Conservation (phyloP, 2,888 invertebrate species). For the Cyrtodaria siliqua region DNA sequence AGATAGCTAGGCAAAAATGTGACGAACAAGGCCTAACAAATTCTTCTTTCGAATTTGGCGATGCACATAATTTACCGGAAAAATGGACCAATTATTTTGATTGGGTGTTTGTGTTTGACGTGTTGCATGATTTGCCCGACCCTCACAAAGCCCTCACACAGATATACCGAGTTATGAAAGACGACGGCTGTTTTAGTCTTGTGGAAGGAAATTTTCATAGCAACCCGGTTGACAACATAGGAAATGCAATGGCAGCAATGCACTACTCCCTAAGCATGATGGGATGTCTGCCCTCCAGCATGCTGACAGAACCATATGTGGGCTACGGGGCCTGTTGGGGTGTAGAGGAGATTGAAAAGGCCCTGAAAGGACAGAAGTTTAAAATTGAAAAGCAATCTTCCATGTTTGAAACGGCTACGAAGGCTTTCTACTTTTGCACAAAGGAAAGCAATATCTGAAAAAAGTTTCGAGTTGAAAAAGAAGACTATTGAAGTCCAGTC, state of each 20-base stretch:
- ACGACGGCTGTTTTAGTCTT: conserved; percentile 21
- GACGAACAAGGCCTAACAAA: conserved; percentile 12
- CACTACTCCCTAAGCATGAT: conserved; percentile 45
- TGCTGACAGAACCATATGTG: conserved; percentile 28
- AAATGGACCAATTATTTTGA: conserved; percentile 36
- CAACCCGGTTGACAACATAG: conserved; percentile 30
- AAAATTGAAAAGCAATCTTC: no score
- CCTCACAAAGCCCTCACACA: conserved; percentile 30
- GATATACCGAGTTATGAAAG: conserved; percentile 30
- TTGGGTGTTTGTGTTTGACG: conserved; percentile 43
- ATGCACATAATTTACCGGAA: conserved; percentile 28
- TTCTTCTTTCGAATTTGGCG: conserved; percentile 17
- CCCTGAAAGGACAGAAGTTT: no score
- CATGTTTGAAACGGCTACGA: no score
- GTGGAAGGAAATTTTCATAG: conserved; percentile 34
- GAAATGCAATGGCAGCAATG: conserved; percentile 21
- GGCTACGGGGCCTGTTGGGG: conserved; percentile 57
- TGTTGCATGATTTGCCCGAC: conserved; percentile 37
- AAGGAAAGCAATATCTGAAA: no score
- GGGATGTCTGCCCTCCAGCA: conserved; percentile 48
- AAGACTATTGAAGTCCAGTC: no score
- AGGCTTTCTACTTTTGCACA: no score
- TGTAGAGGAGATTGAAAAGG: conserved; percentile 31
- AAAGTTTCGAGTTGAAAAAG: no score
- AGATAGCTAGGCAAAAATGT: conserved; percentile 9